Evolutionary conservation across 2,888 invertebrate genomes (phyloP).

Genomic region (Melinaea menophilus): DNA sequence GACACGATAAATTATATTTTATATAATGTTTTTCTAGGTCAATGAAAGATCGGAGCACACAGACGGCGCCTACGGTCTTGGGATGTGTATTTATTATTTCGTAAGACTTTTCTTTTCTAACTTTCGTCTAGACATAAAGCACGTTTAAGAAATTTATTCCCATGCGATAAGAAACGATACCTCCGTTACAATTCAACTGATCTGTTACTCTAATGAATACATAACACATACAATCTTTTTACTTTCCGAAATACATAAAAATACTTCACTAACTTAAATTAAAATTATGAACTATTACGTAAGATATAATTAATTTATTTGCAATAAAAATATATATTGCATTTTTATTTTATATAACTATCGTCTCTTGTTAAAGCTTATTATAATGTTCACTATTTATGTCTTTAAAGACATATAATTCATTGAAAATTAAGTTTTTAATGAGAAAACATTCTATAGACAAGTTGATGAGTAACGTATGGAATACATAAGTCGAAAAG

Average conservation of each 20-base stretch:
- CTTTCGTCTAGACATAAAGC: conserved; percentile 17
- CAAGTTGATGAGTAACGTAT: no score
- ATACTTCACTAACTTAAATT: no score
- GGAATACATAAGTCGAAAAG: no score
- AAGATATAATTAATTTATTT: no score
- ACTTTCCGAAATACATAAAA: not conserved
- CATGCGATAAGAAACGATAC: not conserved
- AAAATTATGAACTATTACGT: no score
- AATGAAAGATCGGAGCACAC: conserved; percentile 14
- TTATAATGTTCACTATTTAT: no score
- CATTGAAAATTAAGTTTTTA: no score
- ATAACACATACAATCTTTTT: not conserved
- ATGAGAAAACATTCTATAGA: no score
- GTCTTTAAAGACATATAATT: no score
- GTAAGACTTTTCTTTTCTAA: conserved; percentile 12
- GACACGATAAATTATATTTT: conserved; percentile 19
- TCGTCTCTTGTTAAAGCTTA: no score
- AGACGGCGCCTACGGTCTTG: conserved; percentile 29
- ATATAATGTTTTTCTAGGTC: conserved; percentile 25
- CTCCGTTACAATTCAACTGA: not conserved
- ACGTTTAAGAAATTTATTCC: conserved; percentile 6
- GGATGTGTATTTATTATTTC: conserved; percentile 24
- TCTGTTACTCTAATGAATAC: not conserved
- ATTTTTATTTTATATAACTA: no score
- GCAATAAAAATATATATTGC: no score